Conservation (phyloP, 2,797 vertebrate species). For the Pampus argenteus region DNA sequence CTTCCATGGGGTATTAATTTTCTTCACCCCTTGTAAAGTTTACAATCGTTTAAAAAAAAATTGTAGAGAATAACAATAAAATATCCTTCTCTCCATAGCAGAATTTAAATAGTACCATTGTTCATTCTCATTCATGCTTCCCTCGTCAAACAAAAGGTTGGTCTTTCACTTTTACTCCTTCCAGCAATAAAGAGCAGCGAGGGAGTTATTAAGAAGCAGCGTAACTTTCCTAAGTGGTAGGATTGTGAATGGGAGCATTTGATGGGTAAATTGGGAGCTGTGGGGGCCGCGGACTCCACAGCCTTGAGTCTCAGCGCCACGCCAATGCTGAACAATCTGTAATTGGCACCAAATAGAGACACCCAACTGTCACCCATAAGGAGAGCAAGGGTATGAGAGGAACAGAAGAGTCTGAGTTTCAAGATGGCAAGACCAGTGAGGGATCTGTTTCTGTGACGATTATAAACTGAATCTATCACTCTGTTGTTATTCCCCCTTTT, state of each 20-base stretch:
- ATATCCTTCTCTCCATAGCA: conserved; percentile 6
- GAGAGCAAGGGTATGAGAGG: conserved; percentile 57
- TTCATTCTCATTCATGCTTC: conserved; percentile 34
- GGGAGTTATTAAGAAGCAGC: conserved; percentile 58
- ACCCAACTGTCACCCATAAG: conserved; percentile 69
- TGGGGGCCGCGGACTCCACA: conserved; percentile 59
- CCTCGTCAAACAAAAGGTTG: conserved; percentile 39
- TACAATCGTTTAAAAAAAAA: conserved; percentile 3
- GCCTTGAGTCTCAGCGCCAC: conserved; percentile 69
- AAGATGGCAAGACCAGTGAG: conserved; percentile 60
- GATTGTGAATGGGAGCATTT: conserved; percentile 63
- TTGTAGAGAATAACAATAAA: conserved; percentile 4
- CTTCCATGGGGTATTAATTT: conserved; percentile 13
- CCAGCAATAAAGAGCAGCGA: conserved; percentile 42
- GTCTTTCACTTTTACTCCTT: conserved; percentile 31
- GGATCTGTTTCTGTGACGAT: conserved; percentile 45
- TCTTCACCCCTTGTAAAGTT: conserved; percentile 7
- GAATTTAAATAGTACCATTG: conserved; percentile 28
- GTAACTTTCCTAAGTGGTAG: conserved; percentile 62
- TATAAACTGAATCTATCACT: conserved; percentile 37
- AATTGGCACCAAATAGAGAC: conserved; percentile 78
- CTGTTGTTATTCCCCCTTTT: not conserved
- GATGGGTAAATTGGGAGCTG: conserved; percentile 75
- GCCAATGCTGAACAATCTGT: conserved; percentile 72
- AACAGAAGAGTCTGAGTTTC: conserved; percentile 57